Evolutionary conservation across 2,797 vertebrate genomes (phyloP).

Genomic region (Anguilla marmorata): DNA sequence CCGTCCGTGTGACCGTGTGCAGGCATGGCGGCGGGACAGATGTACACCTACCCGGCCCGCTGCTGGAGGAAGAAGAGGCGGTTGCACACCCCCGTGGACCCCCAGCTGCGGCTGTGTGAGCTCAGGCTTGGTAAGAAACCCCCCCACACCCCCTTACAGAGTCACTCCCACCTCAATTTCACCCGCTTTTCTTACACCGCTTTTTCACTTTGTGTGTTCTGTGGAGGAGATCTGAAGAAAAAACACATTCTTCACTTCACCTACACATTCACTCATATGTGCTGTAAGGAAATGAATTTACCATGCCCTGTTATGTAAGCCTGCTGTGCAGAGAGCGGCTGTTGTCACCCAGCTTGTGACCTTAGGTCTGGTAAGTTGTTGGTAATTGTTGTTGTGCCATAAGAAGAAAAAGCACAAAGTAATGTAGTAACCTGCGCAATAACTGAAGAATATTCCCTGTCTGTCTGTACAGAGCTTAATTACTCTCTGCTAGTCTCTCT

Average conservation of each 20-base stretch:
- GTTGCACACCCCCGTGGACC: conserved; percentile 91
- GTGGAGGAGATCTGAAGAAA: not conserved
- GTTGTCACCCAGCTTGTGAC: not conserved
- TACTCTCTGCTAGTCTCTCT: not conserved
- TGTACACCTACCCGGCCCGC: conserved; percentile 95
- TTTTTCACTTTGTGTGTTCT: not conserved
- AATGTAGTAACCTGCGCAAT: not conserved
- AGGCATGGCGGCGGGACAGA: conserved; percentile 91
- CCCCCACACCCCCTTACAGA: not conserved
- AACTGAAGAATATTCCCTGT: not conserved
- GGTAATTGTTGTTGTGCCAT: not conserved
- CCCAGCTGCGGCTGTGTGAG: conserved; percentile 91
- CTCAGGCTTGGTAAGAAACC: conserved; percentile 86
- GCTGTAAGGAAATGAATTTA: not conserved
- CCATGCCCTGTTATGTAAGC: not conserved
- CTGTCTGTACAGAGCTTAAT: not conserved
- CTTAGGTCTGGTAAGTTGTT: not conserved
- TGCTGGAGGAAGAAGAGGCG: conserved; percentile 97
- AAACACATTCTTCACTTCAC: not conserved
- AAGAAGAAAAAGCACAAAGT: not conserved
- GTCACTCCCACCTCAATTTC: not conserved
- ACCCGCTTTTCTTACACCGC: not conserved
- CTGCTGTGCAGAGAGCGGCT: not conserved
- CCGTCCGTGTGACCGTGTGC: conserved; percentile 33
- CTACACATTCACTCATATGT: not conserved